A percentile compares a stretch with the other conserved stretches of the same genome.
These are phyloP conservation scores for Hirtodrosophila alboralis DNA, from an alignment of 2,888 invertebrate species.

Conservation along the genomic window DNA sequence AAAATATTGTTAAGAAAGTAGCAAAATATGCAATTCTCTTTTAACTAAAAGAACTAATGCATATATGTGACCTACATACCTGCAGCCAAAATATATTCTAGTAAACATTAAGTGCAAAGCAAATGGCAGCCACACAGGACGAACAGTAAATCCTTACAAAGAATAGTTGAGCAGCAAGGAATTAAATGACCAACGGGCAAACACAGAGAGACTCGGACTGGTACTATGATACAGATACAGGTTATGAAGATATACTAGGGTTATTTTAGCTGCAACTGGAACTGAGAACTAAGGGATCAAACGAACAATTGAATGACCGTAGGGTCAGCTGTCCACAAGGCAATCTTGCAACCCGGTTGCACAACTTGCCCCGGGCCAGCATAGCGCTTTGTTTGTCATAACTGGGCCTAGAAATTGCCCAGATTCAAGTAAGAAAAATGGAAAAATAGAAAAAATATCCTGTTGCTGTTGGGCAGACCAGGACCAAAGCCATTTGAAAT, in stretches of 20 bases:
- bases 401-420: conserved; percentile 38
- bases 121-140: conserved; percentile 24
- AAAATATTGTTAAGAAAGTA: no score
- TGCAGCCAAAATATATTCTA: conserved; percentile 21
- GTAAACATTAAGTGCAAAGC: conserved; percentile 31
- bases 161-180: conserved; percentile 1
- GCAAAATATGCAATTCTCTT: conserved; percentile 18
- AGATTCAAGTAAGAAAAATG: no score
- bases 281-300: conserved; percentile 41
- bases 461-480: conserved; percentile 30
- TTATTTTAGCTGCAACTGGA: conserved; percentile 10
- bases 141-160: conserved; percentile 16
- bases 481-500: conserved; percentile 3
- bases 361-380: no score
- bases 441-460: conserved; percentile 31
- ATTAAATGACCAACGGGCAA: neutral
- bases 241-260: conserved; percentile 8
- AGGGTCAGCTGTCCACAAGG: conserved; percentile 31
- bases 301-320: conserved; percentile 55
- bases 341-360: conserved; percentile 25
- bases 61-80: conserved; percentile 33
- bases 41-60: conserved; percentile 11
- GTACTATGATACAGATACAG: conserved; percentile 9
- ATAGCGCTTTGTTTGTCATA: conserved; percentile 62
- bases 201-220: neutral